Base-by-base conservation (phyloP, 2,888 invertebrate species). In the Tenthredo distinguenda region DNA sequence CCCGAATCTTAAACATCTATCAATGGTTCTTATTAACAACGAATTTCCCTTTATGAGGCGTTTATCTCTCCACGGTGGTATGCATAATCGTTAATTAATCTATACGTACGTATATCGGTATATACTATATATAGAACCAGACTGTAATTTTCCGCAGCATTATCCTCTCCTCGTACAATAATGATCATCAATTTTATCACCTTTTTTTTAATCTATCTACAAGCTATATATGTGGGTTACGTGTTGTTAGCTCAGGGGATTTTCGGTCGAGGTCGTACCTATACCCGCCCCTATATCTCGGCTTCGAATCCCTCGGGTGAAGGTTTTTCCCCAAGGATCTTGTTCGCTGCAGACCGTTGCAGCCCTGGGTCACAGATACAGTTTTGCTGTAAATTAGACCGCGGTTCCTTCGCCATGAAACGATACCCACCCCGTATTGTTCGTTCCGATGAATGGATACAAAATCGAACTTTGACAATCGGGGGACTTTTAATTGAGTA, bases 261-360 rank as follows among this genome's bases (percentile, higher is more conserved):
- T 79, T 79, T 37, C 79, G 62, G 79, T 79, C 79, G 79, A 79
- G 79, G 79, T 58, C 79, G 58, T 26, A 79, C 34, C 34, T 15
- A 34, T 34, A 18, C 18, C 26, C 12, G 1, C 26, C 50, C 31
- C 18, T 40, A 31, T 72, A 72, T 40, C n/a, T 47, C 15, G 15
- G 50, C 50, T 76, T 50, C 15, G 31, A 31, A 43, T 50, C 76
- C 76, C 76, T 31, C 50, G 31, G 76, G 76, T 76, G 76, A 76
- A 76, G 76, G 76, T 50, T 50, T 26, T 26, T 26, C 37, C 34
- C 72, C 58, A 50, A 37, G 71, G 71, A 71, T 40, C n/a, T 40
- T 7, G 65, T 47, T 55, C 47, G 81, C 58, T 55, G 55, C 21
- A 58, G 83, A 31, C 15, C 34, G 31, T 7, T 82, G 82, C 82